phyloP scores from a whole-genome alignment of 2,888 invertebrate genomes.

The Lasius fuliginosus region DNA sequence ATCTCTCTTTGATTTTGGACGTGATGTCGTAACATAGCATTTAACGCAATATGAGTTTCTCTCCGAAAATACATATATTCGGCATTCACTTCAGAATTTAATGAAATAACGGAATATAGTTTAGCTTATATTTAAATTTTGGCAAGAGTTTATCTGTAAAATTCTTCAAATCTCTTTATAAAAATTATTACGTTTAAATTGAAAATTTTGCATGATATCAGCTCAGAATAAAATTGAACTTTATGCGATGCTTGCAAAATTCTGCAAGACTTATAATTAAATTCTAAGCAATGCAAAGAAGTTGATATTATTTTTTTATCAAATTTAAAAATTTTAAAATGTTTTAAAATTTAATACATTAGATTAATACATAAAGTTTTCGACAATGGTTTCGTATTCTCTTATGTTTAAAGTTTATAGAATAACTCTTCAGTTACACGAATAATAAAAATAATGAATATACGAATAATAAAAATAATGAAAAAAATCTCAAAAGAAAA shows the following conservation, averaged over 20 bases:
- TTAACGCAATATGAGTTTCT: slow-evolving; percentile 6
- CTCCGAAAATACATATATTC: neutral
- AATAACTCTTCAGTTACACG: neutral
- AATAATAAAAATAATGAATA: too few species aligned
- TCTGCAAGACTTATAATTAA: neutral
- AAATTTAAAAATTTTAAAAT: neutral
- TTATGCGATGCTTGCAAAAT: neutral
- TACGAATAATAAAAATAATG: too few species aligned
- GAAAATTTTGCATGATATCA: neutral
- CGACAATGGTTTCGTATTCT: too few species aligned
- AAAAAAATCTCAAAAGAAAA: neutral
- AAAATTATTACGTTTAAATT: neutral
- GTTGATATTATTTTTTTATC: neutral
- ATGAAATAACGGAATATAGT: slow-evolving; percentile 15
- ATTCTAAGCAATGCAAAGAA: neutral
- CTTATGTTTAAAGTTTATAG: neutral
- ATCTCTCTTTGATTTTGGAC: slow-evolving; percentile 34
- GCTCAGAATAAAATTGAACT: neutral
- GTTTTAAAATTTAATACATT: neutral
- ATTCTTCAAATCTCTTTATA: neutral
- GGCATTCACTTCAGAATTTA: neutral
- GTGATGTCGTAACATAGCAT: neutral
- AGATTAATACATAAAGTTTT: neutral
- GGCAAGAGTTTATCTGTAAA: slow-evolving; percentile 11
- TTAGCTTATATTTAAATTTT: slow-evolving; percentile 7